These are phyloP conservation scores for Drosophila eohydei DNA, from an alignment of 2,888 invertebrate genomes.

Conservation along the genomic window DNA sequence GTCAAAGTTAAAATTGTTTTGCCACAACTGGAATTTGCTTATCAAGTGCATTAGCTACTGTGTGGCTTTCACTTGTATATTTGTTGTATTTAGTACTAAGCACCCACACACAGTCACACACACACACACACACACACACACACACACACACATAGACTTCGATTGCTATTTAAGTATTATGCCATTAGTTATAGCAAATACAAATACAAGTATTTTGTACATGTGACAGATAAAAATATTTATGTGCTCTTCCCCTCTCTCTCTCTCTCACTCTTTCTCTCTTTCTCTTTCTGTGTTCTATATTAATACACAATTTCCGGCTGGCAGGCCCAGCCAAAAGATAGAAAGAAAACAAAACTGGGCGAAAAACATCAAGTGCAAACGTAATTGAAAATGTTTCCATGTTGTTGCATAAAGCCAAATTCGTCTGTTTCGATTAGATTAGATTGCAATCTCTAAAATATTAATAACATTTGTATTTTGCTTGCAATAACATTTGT, in stretches of 20 bases:
- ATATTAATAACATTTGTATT: too few relatives aligned
- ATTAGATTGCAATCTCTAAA: too few relatives aligned
- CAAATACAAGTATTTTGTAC: conserved; percentile 43
- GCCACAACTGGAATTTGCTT: neutral
- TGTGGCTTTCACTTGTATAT: conserved; percentile 9
- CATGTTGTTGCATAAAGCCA: conserved; percentile 13
- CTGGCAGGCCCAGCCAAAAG: conserved; percentile 26
- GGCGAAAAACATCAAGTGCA: conserved; percentile 48
- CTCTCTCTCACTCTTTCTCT: conserved; percentile 8
- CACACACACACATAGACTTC: neutral
- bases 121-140: neutral
- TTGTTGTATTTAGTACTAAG: conserved; percentile 5
- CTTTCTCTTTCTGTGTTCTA: conserved; percentile 39
- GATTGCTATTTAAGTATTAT: conserved; percentile 13
- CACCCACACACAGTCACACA: conserved; percentile 3
- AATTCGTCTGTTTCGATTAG: conserved; percentile 4
- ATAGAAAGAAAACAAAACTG: conserved; percentile 21
- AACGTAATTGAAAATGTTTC: conserved; percentile 27
- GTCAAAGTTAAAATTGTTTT: neutral
- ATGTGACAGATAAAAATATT: conserved; percentile 63
- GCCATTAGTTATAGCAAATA: conserved; percentile 50
- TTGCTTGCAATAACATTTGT: neutral
- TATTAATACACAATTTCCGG: conserved; percentile 74
- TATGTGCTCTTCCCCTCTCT: conserved; percentile 17
- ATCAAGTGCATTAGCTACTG: conserved; percentile 2